A percentile compares a stretch with the other conserved stretches of the same genome.
phyloP scores from a whole-genome alignment of 2,888 invertebrate genomes.

The Tenthredo scrophulariae region DNA sequence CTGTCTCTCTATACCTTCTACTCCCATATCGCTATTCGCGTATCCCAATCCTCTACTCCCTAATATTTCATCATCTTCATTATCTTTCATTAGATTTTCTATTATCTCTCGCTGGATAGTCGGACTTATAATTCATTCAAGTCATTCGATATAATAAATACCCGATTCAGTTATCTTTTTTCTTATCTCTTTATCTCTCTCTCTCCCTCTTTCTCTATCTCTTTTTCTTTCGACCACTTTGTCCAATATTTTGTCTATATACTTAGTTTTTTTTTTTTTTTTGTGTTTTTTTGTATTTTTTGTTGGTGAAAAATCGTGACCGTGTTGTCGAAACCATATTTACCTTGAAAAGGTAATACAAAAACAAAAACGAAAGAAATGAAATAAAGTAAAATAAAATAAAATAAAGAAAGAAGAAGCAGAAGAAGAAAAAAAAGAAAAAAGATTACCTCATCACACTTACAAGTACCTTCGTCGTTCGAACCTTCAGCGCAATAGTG shows the following conservation, averaged over 20 bases:
- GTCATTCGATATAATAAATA: background rate
- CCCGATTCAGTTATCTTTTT: background rate
- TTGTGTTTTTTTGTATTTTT: background rate
- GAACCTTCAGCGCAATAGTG: constrained; percentile 76
- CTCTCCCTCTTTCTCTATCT: background rate
- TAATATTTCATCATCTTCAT: background rate
- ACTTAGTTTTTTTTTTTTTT: background rate
- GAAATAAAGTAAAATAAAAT: background rate
- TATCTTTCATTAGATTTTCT: background rate
- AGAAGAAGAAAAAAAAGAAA: constrained; percentile 55
- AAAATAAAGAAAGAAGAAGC: background rate
- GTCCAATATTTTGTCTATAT: background rate
- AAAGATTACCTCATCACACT: constrained; percentile 74
- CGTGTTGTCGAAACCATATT: background rate
- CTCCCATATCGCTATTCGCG: background rate
- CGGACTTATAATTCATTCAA: background rate
- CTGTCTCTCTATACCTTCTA: background rate
- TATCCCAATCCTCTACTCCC: background rate
- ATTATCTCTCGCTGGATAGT: background rate
- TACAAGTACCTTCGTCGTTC: constrained; percentile 76
- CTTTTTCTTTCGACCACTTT: background rate
- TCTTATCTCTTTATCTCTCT: background rate
- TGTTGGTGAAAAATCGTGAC: background rate
- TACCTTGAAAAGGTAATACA: background rate
- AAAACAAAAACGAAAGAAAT: background rate